Evolutionary conservation across 2,113 vertebrate genomes (phyloP), one percentile per base, ranked within the genome.

Genomic region (Callithrix jacchus): DNA sequence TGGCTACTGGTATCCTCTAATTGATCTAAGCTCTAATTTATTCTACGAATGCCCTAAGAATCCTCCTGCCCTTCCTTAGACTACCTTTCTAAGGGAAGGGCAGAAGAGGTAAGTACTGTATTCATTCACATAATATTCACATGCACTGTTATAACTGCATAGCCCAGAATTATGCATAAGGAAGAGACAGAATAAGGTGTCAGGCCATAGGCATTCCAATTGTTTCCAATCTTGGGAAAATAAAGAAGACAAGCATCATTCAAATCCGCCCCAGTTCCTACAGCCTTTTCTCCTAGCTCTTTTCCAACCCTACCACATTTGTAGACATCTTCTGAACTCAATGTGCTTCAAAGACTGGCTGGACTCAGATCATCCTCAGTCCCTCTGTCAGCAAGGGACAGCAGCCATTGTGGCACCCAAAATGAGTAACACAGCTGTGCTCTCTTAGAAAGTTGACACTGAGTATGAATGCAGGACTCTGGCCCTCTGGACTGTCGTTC

Each of bases 381-480:
- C 27, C 3, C 54, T 86, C 20, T 27, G 47, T 37, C 3, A 17
- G 47, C 73, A 18, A 0, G 4, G 74, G 56, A 45, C 42, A 23
- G 77, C 0, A 32, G 77, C 42, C 56, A 32, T 0, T 1, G 8
- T 3, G 27, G 30, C 32, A 54, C 2, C 23, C 49, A 40, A 58
- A 45, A 27, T 5, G 8, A 21, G 9, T 6, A 30, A 4, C 13
- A 27, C 4, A 11, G 76, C 47, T 10, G 11, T 23, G 23, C 20
- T 45, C 40, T 9, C 47, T 66, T 10, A 5, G 37, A 21, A 64
- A 74, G 32, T 12, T 79, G 16, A 66, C 32, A 47, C 20, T 11
- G 18, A 52, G n/a, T 4, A 11, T n/a, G 30, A 32, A 61, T 0
- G 56, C 2, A 37, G 17, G 4, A 1, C 35, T 54, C 68, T 5